Evolutionary conservation across 2,797 vertebrate species (phyloP).

Genomic region (Austrolebias charrua): DNA sequence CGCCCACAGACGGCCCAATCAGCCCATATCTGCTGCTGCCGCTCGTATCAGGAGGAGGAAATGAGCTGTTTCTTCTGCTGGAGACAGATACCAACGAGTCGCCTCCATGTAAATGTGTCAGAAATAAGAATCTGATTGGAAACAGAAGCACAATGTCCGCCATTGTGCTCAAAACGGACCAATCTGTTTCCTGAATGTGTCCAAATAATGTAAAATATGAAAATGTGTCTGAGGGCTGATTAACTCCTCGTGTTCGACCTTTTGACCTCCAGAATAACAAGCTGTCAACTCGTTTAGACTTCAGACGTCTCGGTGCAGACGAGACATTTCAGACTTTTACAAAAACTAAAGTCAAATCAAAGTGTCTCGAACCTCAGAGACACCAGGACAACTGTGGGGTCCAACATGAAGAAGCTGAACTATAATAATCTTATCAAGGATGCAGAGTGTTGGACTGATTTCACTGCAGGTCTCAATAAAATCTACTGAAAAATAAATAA

Average conservation of each 20-base stretch:
- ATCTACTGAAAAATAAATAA: too few species aligned
- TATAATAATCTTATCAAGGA: too few species aligned
- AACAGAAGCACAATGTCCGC: constrained; percentile 15
- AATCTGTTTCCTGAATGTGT: constrained; percentile 43
- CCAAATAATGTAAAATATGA: constrained; percentile 41
- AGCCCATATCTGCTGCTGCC: constrained; percentile 51
- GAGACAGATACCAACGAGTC: constrained; percentile 15
- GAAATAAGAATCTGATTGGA: constrained; percentile 43
- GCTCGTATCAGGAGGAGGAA: constrained; percentile 63
- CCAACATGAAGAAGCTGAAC: neutral
- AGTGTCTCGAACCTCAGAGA: too few species aligned
- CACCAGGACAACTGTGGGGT: too few species aligned
- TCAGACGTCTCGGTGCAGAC: constrained; percentile 5
- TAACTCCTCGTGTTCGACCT: neutral
- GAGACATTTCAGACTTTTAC: neutral
- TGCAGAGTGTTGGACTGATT: too few species aligned
- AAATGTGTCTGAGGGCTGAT: constrained; percentile 15
- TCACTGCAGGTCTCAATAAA: too few species aligned
- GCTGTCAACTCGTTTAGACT: neutral
- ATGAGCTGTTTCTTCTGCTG: constrained; percentile 45
- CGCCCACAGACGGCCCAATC: constrained; percentile 58
- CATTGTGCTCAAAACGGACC: constrained; percentile 35
- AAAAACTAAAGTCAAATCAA: neutral
- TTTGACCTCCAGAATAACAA: constrained; percentile 5
- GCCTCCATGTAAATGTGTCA: constrained; percentile 31